Conservation (phyloP, 1,140 invertebrate species). For the Anagrus nilaparvatae region DNA sequence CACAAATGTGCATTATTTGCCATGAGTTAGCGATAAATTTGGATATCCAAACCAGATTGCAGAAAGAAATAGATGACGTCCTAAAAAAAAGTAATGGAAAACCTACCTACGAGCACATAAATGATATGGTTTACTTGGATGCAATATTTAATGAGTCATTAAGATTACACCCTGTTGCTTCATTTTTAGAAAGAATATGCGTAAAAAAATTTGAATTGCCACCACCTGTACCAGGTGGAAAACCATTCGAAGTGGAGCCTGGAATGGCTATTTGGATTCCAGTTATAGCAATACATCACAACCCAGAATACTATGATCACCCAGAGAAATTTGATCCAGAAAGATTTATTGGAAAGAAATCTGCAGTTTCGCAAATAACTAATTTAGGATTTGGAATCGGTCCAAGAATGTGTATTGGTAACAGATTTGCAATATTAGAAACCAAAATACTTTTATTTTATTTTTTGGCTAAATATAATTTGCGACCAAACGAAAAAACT, state of each 20-base stretch:
- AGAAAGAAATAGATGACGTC: slow-evolving; percentile 21
- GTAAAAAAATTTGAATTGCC: slow-evolving; percentile 23
- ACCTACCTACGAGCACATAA: slow-evolving; percentile 17
- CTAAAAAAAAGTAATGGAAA: slow-evolving; percentile 16
- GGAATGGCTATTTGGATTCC: slow-evolving; percentile 25
- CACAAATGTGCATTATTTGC: slow-evolving; percentile 25
- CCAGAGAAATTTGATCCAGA: slow-evolving; percentile 46
- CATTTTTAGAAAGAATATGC: slow-evolving; percentile 42
- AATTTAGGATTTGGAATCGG: slow-evolving; percentile 14
- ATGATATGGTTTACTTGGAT: slow-evolving; percentile 16
- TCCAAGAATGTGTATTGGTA: slow-evolving; percentile 14
- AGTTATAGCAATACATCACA: slow-evolving; percentile 36
- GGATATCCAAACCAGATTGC: slow-evolving; percentile 16
- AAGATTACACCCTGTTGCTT: slow-evolving; percentile 21
- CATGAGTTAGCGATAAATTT: slow-evolving; percentile 15
- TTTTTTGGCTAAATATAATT: slow-evolving; percentile 19
- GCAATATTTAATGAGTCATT: slow-evolving; percentile 20
- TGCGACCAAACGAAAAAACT: slow-evolving; percentile 18
- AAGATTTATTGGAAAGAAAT: slow-evolving; percentile 38
- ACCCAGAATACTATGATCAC: slow-evolving; percentile 44
- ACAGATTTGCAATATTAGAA: slow-evolving; percentile 25
- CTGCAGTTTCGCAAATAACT: not conserved
- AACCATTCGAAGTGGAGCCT: slow-evolving; percentile 36
- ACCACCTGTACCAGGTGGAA: slow-evolving; percentile 19
- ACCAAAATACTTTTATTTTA: slow-evolving; percentile 23